A percentile compares a stretch with the other conserved stretches of the same genome.
Evolutionary conservation across 2,113 vertebrate species (phyloP).

Genomic region (Gracilinanus agilis): DNA sequence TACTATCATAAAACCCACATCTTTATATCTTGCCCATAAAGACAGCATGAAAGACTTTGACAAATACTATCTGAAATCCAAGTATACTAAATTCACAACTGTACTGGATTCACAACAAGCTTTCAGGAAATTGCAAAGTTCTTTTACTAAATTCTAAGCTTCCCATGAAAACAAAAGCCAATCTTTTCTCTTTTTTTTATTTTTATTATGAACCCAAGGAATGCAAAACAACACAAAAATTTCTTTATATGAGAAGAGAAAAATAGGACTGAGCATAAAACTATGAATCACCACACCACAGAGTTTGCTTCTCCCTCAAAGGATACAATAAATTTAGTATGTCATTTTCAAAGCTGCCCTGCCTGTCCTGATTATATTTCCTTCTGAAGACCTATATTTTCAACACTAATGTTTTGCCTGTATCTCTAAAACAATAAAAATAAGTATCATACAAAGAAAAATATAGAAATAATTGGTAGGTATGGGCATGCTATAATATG

Average conservation of each 20-base stretch:
- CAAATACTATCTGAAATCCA: not conserved
- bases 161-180: not conserved
- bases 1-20: not conserved
- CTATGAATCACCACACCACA: not conserved
- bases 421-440: not conserved
- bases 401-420: not conserved
- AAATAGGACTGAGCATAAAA: not conserved
- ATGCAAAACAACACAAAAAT: not conserved
- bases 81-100: not conserved
- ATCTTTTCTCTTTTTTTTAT: not conserved
- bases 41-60: not conserved
- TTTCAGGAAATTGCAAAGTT: not conserved
- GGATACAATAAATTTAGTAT: not conserved
- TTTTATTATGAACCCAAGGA: not conserved
- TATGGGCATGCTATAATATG: not conserved
- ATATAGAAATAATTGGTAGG: not conserved
- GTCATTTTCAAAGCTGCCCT: not conserved
- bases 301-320: not conserved
- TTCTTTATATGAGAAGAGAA: not conserved
- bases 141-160: not conserved
- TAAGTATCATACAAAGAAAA: not conserved
- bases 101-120: not conserved
- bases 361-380: not conserved
- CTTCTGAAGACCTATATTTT: not conserved
- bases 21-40: not conserved